Percentiles rank a stretch among this genome's conserved stretches.
These are phyloP conservation scores for Capitella teleta DNA, from an alignment of 1,140 invertebrate genomes.

Conservation along the genomic window DNA sequence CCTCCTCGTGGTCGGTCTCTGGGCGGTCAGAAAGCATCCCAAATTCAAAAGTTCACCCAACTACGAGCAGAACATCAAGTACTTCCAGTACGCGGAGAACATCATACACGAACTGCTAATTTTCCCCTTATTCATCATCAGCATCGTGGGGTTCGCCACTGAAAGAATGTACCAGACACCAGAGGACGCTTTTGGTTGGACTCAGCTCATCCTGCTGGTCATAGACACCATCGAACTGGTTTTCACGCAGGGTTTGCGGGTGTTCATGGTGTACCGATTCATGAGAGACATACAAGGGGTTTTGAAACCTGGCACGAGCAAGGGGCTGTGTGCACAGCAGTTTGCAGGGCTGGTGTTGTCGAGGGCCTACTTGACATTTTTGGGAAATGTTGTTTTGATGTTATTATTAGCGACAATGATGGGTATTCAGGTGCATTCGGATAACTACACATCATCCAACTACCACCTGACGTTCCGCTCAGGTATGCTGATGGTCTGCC, in stretches of 20 bases:
- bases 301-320: neutral
- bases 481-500: neutral
- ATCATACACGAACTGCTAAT: constrained; percentile 1
- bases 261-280: neutral
- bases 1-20: neutral
- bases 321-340: no score
- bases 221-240: constrained; percentile 1
- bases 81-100: constrained; percentile 4
- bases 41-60: neutral
- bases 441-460: neutral
- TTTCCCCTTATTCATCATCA: neutral
- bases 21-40: neutral
- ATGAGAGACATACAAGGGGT: neutral
- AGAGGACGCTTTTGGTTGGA: neutral
- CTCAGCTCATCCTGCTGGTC: neutral
- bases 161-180: constrained; percentile 1
- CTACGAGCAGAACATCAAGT: neutral
- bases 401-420: neutral
- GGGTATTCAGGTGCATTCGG: neutral
- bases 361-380: neutral
- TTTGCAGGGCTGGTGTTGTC: neutral
- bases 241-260: neutral
- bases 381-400: neutral
- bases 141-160: neutral
- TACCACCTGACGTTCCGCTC: neutral